Percentiles rank a stretch among this genome's conserved stretches.
Evolutionary conservation across 1,140 invertebrate species (phyloP).

Genomic region (Diabrotica undecimpunctata): DNA sequence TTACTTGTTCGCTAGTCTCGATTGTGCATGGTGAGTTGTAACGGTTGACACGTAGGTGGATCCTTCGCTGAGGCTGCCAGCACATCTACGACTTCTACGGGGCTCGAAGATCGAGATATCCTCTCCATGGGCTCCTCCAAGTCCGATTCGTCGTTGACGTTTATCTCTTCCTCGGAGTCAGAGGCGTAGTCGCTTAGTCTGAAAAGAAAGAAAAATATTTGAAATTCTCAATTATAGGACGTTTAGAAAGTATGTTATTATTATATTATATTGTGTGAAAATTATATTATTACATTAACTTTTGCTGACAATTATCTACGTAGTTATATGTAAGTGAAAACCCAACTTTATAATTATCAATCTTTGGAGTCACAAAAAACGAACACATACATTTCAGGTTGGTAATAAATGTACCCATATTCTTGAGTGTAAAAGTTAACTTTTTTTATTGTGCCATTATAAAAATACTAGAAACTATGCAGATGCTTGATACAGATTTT

Average conservation of each 20-base stretch:
- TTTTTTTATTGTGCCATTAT: no score
- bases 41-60: conserved; percentile 38
- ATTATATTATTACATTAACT: no score
- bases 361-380: no score
- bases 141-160: conserved; percentile 64
- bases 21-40: conserved; percentile 46
- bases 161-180: conserved; percentile 68
- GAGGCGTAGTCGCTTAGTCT: conserved; percentile 50
- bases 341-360: no score
- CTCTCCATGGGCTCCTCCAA: conserved; percentile 33
- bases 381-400: no score
- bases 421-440: no score
- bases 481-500: no score
- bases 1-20: conserved; percentile 32
- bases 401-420: no score
- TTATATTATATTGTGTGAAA: no score
- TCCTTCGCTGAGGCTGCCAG: conserved; percentile 41
- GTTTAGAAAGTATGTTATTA: neutral
- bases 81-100: conserved; percentile 45
- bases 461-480: no score
- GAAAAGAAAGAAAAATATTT: neutral
- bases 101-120: conserved; percentile 36
- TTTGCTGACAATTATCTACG: no score
- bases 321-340: no score
- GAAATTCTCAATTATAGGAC: neutral